phyloP scores from a whole-genome alignment of 2,888 invertebrate genomes.

The Antheraea assamensis region DNA sequence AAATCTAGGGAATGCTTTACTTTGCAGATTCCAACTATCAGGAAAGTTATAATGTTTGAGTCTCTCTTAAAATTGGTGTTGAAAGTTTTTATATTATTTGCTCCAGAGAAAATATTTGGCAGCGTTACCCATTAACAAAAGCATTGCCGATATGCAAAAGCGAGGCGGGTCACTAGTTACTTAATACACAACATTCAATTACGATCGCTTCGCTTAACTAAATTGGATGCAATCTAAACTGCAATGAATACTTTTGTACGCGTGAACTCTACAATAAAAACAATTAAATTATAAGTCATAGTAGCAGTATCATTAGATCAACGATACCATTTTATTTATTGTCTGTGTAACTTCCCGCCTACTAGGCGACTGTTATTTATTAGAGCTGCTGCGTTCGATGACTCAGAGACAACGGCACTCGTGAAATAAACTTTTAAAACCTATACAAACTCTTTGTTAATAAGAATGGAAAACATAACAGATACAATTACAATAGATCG shows the following conservation, averaged over 20 bases:
- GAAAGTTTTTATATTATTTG: no score
- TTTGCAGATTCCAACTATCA: no score
- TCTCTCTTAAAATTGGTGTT: no score
- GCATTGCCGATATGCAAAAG: no score
- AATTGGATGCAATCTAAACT: neutral
- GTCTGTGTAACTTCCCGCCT: neutral
- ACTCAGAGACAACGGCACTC: neutral
- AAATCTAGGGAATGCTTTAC: no score
- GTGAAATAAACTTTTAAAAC: neutral
- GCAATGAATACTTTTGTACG: neutral
- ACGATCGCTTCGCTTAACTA: conserved; percentile 10
- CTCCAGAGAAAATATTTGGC: no score
- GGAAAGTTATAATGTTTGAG: no score
- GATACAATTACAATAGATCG: no score
- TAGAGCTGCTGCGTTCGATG: neutral
- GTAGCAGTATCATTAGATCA: neutral
- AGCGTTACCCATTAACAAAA: no score
- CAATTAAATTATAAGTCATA: conserved; percentile 15
- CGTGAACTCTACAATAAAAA: conserved; percentile 3
- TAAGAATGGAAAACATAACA: neutral
- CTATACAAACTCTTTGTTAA: neutral
- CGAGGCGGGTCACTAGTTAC: no score
- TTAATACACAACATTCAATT: neutral
- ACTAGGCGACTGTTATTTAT: neutral
- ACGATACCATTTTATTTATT: conserved; percentile 2